A percentile compares a stretch with the other conserved stretches of the same genome.
Evolutionary conservation across 2,797 vertebrate species (phyloP).

Genomic region (Brotula barbata): DNA sequence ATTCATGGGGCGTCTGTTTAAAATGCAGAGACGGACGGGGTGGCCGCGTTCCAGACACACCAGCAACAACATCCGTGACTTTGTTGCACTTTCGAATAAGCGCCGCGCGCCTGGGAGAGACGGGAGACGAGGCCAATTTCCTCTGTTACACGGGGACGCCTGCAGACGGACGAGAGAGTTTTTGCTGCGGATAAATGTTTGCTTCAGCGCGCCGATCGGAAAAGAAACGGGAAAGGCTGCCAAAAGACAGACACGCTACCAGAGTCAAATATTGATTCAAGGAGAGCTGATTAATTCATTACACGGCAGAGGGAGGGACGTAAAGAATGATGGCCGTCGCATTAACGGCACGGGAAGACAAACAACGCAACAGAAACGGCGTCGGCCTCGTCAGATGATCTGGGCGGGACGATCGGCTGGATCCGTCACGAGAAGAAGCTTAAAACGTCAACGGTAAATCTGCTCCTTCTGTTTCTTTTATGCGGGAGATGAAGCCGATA

Average conservation of each 20-base stretch:
- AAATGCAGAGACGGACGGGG: constrained; percentile 58
- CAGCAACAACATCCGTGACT: constrained; percentile 26
- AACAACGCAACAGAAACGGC: not conserved
- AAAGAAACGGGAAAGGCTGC: constrained; percentile 11
- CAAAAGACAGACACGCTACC: constrained; percentile 18
- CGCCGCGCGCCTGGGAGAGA: constrained; percentile 35
- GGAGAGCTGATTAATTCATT: constrained; percentile 22
- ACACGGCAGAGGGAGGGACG: not conserved
- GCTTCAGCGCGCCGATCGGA: constrained; percentile 26
- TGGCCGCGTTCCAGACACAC: constrained; percentile 48
- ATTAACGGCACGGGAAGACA: not conserved
- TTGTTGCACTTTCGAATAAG: constrained; percentile 24
- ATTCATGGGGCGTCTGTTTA: constrained; percentile 54
- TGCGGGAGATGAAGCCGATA: too few species aligned
- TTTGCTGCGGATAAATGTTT: constrained; percentile 34
- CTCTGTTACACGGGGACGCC: too few species aligned
- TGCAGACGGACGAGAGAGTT: too few species aligned
- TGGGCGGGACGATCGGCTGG: too few species aligned
- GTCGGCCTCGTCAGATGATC: too few species aligned
- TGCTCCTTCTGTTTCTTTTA: too few species aligned
- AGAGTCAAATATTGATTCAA: constrained; percentile 32
- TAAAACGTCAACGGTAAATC: too few species aligned
- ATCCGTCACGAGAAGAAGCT: too few species aligned
- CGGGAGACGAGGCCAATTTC: too few species aligned
- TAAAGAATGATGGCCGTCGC: constrained; percentile 1